Evolutionary conservation across 2,797 vertebrate genomes (phyloP).

Genomic region (Crenuchus spilurus): DNA sequence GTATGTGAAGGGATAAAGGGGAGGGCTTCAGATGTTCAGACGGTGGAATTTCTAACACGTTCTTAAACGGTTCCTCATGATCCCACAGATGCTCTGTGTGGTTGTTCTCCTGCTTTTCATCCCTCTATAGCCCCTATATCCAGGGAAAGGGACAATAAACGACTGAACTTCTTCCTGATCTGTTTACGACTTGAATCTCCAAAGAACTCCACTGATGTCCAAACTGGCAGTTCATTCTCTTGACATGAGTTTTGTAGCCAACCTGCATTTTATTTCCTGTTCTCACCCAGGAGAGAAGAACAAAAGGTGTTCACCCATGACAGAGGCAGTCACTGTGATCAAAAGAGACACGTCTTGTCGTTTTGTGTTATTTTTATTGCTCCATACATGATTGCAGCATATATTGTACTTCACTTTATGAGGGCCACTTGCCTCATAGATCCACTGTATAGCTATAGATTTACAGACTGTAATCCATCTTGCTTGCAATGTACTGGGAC

Average conservation of each 20-base stretch:
- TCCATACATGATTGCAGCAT: neutral
- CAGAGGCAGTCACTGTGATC: conserved; percentile 7
- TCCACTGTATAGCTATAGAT: no score
- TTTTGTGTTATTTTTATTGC: conserved; percentile 22
- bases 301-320: conserved; percentile 8
- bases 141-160: conserved; percentile 7
- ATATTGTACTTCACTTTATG: no score
- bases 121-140: neutral
- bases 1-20: conserved; percentile 16
- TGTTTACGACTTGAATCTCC: neutral
- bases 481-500: no score
- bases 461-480: no score
- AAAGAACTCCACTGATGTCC: neutral
- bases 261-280: conserved; percentile 22
- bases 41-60: conserved; percentile 43
- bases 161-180: conserved; percentile 11
- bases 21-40: conserved; percentile 42
- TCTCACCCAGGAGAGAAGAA: neutral
- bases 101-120: conserved; percentile 37
- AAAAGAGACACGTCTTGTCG: conserved; percentile 10
- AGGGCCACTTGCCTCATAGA: neutral
- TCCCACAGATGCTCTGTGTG: conserved; percentile 36
- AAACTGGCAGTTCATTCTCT: neutral
- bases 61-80: conserved; percentile 49
- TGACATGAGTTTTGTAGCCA: neutral